A percentile compares a stretch with the other conserved stretches of the same genome.
Conservation (phyloP, 2,888 invertebrate genomes). For the Heterodera filipjevi region DNA sequence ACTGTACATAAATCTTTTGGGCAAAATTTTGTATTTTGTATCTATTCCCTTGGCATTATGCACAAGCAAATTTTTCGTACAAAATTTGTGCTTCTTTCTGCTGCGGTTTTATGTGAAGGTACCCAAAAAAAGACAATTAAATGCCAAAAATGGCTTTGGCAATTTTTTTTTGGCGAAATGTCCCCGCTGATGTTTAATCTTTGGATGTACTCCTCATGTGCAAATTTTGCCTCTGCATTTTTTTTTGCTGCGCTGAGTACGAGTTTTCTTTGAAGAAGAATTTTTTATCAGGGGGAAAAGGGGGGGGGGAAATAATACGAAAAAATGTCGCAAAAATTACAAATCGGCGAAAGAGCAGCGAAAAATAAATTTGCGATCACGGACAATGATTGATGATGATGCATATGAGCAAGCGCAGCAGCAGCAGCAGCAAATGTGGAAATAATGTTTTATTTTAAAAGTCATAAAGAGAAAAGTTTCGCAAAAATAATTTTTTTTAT, state of each 20-base stretch:
- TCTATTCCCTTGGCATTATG: too few species aligned
- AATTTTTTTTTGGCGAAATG: not conserved
- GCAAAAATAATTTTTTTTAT: not conserved
- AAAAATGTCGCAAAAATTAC: slow-evolving; percentile 11
- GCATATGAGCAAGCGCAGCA: too few species aligned
- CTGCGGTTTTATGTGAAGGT: too few species aligned
- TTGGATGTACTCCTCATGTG: not conserved
- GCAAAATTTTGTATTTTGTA: too few species aligned
- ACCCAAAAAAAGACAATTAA: not conserved
- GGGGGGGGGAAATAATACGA: too few species aligned
- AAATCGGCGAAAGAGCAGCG: not conserved
- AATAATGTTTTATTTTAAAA: not conserved
- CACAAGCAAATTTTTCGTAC: too few species aligned
- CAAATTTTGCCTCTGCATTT: not conserved
- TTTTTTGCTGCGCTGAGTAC: not conserved
- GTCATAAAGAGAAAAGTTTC: not conserved
- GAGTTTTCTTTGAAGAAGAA: not conserved
- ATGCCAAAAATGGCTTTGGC: not conserved
- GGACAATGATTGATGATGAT: not conserved
- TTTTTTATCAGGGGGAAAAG: not conserved
- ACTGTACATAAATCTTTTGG: too few species aligned
- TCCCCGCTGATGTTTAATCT: not conserved
- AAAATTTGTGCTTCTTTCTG: too few species aligned
- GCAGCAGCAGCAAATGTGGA: too few species aligned
- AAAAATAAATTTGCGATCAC: not conserved